A percentile compares a stretch with the other conserved stretches of the same genome.
Evolutionary conservation across 1,140 invertebrate species (phyloP).

Genomic region (Meloidogyne hapla): DNA sequence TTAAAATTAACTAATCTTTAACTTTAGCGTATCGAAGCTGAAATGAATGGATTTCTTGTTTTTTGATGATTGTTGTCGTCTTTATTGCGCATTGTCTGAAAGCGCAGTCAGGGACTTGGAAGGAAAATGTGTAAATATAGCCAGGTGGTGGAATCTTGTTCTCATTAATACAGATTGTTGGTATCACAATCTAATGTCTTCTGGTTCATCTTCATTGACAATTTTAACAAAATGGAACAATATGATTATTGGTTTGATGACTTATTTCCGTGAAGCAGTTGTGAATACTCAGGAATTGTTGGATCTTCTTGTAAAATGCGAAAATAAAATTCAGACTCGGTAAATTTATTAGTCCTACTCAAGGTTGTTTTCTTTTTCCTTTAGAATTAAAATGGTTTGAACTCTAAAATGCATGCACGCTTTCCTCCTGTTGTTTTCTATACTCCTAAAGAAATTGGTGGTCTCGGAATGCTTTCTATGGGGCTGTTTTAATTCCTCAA

Average conservation of each 20-base stretch:
- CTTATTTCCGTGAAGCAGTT: constrained; percentile 97
- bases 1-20: too few species aligned
- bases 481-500: constrained; percentile 94
- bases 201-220: constrained; percentile 98
- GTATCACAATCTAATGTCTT: constrained; percentile 99
- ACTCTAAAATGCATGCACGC: constrained; percentile 99
- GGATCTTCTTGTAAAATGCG: constrained; percentile 95
- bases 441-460: constrained; percentile 78
- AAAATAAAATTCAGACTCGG: constrained; percentile 99
- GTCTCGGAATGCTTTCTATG: constrained; percentile 93
- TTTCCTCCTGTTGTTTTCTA: constrained; percentile 99
- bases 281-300: constrained; percentile 97
- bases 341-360: too few species aligned
- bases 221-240: constrained; percentile 99
- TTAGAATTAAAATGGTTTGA: constrained; percentile 92
- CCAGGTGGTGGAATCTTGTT: too few species aligned
- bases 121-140: too few species aligned
- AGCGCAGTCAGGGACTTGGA: too few species aligned
- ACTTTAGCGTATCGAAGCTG: too few species aligned
- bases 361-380: too few species aligned
- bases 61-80: too few species aligned
- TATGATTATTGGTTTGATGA: constrained; percentile 97
- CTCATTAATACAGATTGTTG: too few species aligned
- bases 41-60: too few species aligned
- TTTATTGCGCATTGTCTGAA: too few species aligned